These are phyloP conservation scores for Steatocranus sp. DNA, from an alignment of 2,797 vertebrate genomes.

Conservation along the genomic window DNA sequence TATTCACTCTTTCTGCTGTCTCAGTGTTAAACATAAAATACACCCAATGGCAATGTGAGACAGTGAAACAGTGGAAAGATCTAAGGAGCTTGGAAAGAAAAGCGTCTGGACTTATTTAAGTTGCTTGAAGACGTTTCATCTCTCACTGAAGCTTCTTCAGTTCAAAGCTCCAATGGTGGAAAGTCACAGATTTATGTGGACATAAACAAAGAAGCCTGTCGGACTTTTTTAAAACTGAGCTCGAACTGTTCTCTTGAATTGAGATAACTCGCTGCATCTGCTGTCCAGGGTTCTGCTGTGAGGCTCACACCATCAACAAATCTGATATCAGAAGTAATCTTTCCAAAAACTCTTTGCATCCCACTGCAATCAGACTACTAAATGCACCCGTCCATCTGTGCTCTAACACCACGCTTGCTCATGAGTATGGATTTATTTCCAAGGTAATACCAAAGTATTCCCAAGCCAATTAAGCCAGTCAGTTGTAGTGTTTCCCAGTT, in stretches of 20 bases:
- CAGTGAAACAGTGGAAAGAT: not conserved
- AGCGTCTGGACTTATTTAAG: not conserved
- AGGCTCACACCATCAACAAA: not conserved
- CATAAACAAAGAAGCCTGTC: not conserved
- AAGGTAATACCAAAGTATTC: not conserved
- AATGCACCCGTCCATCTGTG: not conserved
- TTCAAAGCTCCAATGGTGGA: fast-evolving
- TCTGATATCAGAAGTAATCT: not conserved
- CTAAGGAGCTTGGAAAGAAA: not conserved
- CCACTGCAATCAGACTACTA: not conserved
- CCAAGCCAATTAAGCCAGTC: not conserved
- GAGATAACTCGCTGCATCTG: not conserved
- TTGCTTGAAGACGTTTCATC: fast-evolving
- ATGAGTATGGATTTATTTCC: fast-evolving
- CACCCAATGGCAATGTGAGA: fast-evolving
- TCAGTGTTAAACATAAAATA: not conserved
- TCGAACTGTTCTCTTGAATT: not conserved
- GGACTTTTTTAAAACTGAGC: not conserved
- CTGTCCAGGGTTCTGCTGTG: not conserved
- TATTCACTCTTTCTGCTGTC: not conserved
- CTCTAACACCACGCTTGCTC: not conserved
- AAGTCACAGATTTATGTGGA: not conserved
- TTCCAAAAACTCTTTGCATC: not conserved
- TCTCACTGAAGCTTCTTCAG: fast-evolving
- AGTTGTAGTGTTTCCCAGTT: not conserved